phyloP scores from a whole-genome alignment of 2,888 invertebrate genomes.

The Gandaritis pyraliata region DNA sequence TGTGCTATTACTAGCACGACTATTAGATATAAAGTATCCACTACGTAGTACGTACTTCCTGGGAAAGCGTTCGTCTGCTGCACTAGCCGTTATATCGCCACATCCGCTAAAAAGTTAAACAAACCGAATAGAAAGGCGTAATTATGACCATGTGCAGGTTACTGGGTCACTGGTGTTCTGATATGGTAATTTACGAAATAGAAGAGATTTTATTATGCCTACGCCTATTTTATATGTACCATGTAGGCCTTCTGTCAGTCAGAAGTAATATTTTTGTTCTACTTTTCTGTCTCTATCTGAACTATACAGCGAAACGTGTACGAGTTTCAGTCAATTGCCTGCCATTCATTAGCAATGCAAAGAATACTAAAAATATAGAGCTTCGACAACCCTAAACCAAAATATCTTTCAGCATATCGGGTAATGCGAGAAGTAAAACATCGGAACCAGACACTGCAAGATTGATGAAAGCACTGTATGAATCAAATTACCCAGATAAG shows the following conservation, averaged over 20 bases:
- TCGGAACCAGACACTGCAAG: constrained; percentile 32
- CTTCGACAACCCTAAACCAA: not conserved
- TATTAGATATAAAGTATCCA: not conserved
- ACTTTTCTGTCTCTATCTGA: too few relatives aligned
- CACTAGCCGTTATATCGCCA: constrained; percentile 47
- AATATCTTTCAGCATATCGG: constrained; percentile 16
- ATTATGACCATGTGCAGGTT: constrained; percentile 49
- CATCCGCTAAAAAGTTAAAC: constrained; percentile 62
- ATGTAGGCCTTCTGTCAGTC: too few relatives aligned
- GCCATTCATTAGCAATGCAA: constrained; percentile 8
- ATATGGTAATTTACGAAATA: constrained; percentile 44
- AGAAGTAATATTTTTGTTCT: not conserved
- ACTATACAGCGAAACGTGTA: too few relatives aligned
- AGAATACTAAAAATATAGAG: not conserved
- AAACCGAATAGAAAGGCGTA: constrained; percentile 59
- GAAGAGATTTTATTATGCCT: constrained; percentile 2
- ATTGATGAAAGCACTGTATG: constrained; percentile 38
- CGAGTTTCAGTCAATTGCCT: not conserved
- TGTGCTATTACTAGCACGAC: constrained; percentile 23
- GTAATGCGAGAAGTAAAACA: constrained; percentile 39
- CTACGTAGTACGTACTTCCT: constrained; percentile 46
- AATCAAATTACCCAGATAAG: constrained; percentile 36
- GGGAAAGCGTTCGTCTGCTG: constrained; percentile 42
- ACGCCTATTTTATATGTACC: not conserved
- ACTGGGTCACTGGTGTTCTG: constrained; percentile 55